Evolutionary conservation across 2,113 vertebrate species (phyloP).

Genomic region (Hoplias malabaricus): DNA sequence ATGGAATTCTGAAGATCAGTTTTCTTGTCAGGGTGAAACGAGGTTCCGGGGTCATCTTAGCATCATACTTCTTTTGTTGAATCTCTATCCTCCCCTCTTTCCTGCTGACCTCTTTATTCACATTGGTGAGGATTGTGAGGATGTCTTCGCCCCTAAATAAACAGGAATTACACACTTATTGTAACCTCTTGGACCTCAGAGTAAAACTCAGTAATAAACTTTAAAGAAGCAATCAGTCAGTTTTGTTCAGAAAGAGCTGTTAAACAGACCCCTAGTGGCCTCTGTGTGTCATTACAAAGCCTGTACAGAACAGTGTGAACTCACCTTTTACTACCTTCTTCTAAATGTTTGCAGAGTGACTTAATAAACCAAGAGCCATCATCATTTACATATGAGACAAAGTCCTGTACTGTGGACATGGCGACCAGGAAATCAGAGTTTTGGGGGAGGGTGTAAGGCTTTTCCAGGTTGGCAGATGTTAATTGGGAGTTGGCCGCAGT

Average conservation of each 20-base stretch:
- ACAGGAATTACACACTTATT: not conserved
- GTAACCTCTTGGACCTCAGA: too few species aligned
- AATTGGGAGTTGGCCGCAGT: not conserved
- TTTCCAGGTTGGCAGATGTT: not conserved
- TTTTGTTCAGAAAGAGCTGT: too few species aligned
- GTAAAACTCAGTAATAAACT: too few species aligned
- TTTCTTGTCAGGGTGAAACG: not conserved
- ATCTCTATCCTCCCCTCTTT: rapidly evolving
- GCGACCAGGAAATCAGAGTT: constrained; percentile 20
- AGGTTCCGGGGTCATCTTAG: constrained; percentile 2
- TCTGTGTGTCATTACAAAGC: too few species aligned
- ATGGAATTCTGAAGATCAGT: constrained; percentile 20
- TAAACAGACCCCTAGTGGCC: too few species aligned
- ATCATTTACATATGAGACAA: rapidly evolving
- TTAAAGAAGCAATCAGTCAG: too few species aligned
- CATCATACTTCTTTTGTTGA: rapidly evolving
- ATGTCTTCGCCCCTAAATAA: constrained; percentile 3
- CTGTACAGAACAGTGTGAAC: not conserved
- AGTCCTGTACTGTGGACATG: constrained; percentile 15
- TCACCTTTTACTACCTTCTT: constrained; percentile 6
- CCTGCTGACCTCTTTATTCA: constrained; percentile 22
- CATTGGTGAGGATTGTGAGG: constrained; percentile 11
- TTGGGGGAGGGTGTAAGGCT: not conserved
- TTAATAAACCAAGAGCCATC: constrained; percentile 30
- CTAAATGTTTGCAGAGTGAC: constrained; percentile 15